Percentiles rank a stretch among this genome's conserved stretches.
Conservation (phyloP, 2,888 invertebrate species). For the Pelosia muscerda region DNA sequence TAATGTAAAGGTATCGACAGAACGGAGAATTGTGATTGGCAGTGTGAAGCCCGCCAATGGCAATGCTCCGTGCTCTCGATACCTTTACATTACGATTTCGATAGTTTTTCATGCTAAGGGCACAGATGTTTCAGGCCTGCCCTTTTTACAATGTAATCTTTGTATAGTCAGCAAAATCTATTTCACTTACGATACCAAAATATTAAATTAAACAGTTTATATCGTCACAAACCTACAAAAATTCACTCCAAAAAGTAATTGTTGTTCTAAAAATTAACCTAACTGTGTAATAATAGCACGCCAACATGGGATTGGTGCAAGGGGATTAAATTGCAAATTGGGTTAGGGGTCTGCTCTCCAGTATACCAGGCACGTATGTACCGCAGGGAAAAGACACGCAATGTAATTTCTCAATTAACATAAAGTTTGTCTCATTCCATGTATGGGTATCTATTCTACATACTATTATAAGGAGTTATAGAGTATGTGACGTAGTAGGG, state of each 20-base stretch:
- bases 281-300: constrained; percentile 9
- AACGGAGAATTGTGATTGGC: no score
- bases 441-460: not conserved
- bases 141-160: no score
- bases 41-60: no score
- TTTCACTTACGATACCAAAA: no score
- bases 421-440: not conserved
- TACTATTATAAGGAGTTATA: no score
- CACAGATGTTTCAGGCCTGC: no score
- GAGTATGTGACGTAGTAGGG: no score
- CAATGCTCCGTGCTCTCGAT: no score
- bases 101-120: no score
- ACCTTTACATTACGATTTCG: no score
- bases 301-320: constrained; percentile 50
- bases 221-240: not conserved
- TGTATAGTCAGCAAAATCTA: not conserved
- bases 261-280: not conserved
- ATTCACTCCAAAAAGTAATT: constrained; percentile 37
- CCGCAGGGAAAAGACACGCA: constrained; percentile 43
- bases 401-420: constrained; percentile 15
- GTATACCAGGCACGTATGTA: constrained; percentile 52
- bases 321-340: constrained; percentile 59
- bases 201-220: no score
- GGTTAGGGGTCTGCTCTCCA: constrained; percentile 52
- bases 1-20: no score